Conservation (phyloP, 2,113 vertebrate genomes). For the Tupaia tana region DNA sequence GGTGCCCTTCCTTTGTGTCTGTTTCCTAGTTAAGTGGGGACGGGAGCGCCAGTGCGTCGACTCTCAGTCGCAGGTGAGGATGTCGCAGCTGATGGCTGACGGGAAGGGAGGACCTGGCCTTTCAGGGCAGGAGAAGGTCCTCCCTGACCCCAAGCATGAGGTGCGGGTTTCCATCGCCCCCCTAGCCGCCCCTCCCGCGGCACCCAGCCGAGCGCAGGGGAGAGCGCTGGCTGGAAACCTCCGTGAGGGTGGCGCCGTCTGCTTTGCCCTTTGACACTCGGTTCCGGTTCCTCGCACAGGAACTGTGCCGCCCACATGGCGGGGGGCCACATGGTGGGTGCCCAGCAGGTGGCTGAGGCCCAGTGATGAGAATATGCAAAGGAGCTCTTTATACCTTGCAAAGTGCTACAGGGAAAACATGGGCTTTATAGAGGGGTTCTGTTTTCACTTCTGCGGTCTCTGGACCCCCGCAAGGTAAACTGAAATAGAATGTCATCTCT, state of each 20-base stretch:
- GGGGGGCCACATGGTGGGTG: fast-evolving
- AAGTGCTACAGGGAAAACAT: neutral
- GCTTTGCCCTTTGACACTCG: neutral
- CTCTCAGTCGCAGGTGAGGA: fast-evolving
- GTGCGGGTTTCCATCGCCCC: neutral
- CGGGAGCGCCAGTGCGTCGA: neutral
- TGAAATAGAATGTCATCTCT: neutral
- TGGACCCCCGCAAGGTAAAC: neutral
- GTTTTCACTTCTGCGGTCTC: neutral
- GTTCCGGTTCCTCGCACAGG: neutral
- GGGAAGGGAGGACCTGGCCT: fast-evolving
- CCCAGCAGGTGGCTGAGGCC: neutral
- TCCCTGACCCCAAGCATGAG: neutral
- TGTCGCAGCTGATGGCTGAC: fast-evolving
- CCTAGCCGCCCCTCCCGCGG: neutral
- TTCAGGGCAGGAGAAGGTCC: neutral
- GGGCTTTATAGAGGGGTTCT: neutral
- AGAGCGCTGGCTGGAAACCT: neutral
- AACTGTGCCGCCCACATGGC: fast-evolving
- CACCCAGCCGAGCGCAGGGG: neutral
- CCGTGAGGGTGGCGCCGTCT: neutral
- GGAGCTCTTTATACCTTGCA: neutral
- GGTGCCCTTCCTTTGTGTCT: neutral
- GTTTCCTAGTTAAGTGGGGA: neutral
- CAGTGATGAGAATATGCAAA: neutral